Evolutionary conservation across 2,797 vertebrate genomes (phyloP).

Genomic region (Gymnoscopelus microlampas): DNA sequence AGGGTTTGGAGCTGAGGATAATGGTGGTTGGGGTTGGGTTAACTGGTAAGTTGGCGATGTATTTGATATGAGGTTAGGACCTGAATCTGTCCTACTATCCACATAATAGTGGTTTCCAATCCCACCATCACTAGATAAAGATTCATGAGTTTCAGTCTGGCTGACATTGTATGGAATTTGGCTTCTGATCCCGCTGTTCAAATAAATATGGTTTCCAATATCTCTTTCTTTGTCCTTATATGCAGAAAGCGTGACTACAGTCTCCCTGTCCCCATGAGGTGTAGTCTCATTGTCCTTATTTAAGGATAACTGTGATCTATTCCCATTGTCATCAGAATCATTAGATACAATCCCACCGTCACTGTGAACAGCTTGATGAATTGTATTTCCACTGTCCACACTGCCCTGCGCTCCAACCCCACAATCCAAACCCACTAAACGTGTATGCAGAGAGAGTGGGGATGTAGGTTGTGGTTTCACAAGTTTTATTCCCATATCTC

Average conservation of each 20-base stretch:
- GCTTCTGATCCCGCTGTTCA: slow-evolving; percentile 25
- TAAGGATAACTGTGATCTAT: slow-evolving; percentile 47
- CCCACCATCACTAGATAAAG: background rate
- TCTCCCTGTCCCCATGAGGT: slow-evolving; percentile 20
- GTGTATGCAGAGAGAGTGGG: slow-evolving; percentile 23
- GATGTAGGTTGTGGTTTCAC: slow-evolving; percentile 42
- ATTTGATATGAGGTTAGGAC: background rate
- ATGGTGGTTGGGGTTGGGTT: slow-evolving; percentile 12
- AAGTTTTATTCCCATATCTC: slow-evolving; percentile 37
- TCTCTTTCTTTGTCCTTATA: slow-evolving; percentile 25
- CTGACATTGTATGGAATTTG: slow-evolving; percentile 24
- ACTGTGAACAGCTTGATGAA: slow-evolving; percentile 24
- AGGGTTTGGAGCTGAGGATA: background rate
- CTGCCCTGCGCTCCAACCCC: slow-evolving; percentile 44
- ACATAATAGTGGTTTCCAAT: background rate
- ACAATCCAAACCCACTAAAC: slow-evolving; percentile 18
- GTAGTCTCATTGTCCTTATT: slow-evolving; percentile 44
- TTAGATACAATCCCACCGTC: slow-evolving; percentile 31
- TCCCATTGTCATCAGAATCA: slow-evolving; percentile 28
- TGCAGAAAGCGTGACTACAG: background rate
- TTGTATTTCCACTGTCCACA: slow-evolving; percentile 44
- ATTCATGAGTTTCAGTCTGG: slow-evolving; percentile 5
- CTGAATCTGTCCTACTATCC: slow-evolving; percentile 5
- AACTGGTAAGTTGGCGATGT: background rate
- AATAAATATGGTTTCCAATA: slow-evolving; percentile 51